Percentiles rank a stretch among this genome's conserved stretches.
These are phyloP conservation scores for Montipora cactus DNA, from an alignment of 64 coral and sea anemone genomes.

Conservation along the genomic window DNA sequence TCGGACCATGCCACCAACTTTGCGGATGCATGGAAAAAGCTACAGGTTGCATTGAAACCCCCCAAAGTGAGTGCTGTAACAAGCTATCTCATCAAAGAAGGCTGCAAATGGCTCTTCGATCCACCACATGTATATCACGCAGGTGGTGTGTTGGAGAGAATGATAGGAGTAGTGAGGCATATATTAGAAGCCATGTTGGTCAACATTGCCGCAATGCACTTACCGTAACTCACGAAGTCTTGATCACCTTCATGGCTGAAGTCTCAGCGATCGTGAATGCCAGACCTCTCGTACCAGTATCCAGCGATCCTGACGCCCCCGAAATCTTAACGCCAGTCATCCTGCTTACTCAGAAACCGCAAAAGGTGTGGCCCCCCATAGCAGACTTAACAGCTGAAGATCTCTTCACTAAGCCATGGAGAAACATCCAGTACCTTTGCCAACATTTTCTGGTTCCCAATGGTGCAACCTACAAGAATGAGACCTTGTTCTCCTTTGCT, in stretches of 20 bases:
- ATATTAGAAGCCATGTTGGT: slow-evolving; percentile 34
- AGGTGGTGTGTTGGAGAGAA: slow-evolving; percentile 54
- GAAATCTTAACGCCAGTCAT: slow-evolving; percentile 36
- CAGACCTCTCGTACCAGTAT: slow-evolving; percentile 54
- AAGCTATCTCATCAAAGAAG: slow-evolving; percentile 8
- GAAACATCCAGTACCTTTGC: slow-evolving; percentile 34
- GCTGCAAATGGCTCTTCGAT: slow-evolving; percentile 62
- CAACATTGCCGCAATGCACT: slow-evolving; percentile 24
- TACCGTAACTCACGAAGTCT: slow-evolving; percentile 48
- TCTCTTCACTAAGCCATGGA: slow-evolving; percentile 44
- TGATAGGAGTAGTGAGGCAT: slow-evolving; percentile 41
- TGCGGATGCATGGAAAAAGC: not conserved
- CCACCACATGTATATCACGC: slow-evolving; percentile 38
- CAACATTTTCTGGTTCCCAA: slow-evolving; percentile 40
- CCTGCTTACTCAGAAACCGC: slow-evolving; percentile 44
- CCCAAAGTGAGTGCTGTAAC: not conserved
- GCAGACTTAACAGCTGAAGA: slow-evolving; percentile 22
- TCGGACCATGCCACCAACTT: slow-evolving; percentile 37
- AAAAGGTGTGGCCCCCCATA: slow-evolving; percentile 2
- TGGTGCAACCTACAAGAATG: slow-evolving; percentile 47
- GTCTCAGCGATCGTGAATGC: slow-evolving; percentile 10
- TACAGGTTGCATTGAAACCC: not conserved
- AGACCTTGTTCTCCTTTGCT: slow-evolving; percentile 43
- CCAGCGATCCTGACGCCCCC: slow-evolving; percentile 42
- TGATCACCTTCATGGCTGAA: slow-evolving; percentile 72